phyloP scores from a whole-genome alignment of 2,888 invertebrate genomes.

The Hydrotaea diabolus region DNA sequence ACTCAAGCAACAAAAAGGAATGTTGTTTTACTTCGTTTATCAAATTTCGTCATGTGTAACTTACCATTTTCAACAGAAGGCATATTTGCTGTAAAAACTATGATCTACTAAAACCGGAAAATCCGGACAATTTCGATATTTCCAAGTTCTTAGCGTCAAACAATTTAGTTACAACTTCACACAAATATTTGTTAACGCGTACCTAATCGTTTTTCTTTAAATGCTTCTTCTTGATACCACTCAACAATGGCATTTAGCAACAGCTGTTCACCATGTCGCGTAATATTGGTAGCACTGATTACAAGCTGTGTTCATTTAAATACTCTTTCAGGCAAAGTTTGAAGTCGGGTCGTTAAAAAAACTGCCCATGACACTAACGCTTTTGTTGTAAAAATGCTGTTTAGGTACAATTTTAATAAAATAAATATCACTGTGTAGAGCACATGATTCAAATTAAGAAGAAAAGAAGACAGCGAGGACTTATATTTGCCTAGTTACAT shows the following conservation, averaged over 20 bases:
- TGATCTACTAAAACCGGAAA: slow-evolving; percentile 19
- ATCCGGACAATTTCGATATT: neutral
- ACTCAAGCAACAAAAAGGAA: slow-evolving; percentile 31
- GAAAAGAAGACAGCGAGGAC: too few species aligned
- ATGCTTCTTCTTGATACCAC: slow-evolving; percentile 25
- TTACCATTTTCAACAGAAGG: slow-evolving; percentile 56
- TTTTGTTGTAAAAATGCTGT: too few species aligned
- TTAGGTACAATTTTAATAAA: too few species aligned
- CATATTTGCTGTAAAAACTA: slow-evolving; percentile 42
- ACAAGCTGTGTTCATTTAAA: too few species aligned
- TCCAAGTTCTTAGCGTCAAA: neutral
- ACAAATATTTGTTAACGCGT: slow-evolving; percentile 20
- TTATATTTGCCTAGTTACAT: too few species aligned
- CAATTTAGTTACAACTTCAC: neutral
- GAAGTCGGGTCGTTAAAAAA: too few species aligned
- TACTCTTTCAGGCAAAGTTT: too few species aligned
- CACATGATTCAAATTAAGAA: too few species aligned
- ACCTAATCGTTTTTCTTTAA: neutral
- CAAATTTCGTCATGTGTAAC: neutral
- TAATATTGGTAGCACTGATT: too few species aligned
- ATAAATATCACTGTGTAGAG: too few species aligned
- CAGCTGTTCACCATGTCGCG: neutral
- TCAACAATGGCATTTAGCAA: neutral
- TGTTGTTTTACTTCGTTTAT: too few species aligned
- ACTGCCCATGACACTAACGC: too few species aligned